These are phyloP conservation scores for Thecocarcelia acutangulata DNA, from an alignment of 2,888 invertebrate species.

Conservation along the genomic window DNA sequence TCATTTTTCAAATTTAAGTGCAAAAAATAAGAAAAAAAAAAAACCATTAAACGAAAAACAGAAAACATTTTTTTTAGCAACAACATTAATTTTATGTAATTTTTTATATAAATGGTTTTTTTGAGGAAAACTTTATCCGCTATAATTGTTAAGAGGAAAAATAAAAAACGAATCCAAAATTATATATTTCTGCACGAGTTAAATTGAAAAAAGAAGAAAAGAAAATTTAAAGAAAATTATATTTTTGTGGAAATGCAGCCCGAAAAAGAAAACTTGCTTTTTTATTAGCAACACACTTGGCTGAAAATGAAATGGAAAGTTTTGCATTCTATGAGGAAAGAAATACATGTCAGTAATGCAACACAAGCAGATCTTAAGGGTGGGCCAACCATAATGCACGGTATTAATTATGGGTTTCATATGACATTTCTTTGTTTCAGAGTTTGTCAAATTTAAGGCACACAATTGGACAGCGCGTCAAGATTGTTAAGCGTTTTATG, in stretches of 20 bases:
- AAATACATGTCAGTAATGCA: too few species aligned
- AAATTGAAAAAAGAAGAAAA: constrained; percentile 29
- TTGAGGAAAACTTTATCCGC: constrained; percentile 8
- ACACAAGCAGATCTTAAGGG: too few species aligned
- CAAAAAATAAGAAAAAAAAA: background rate
- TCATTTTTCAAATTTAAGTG: constrained; percentile 25
- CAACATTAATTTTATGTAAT: constrained; percentile 57
- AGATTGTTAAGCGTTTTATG: too few species aligned
- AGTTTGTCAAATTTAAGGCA: too few species aligned
- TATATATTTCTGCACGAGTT: constrained; percentile 51
- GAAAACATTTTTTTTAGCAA: constrained; percentile 25
- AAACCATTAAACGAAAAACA: constrained; percentile 10
- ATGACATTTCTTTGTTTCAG: too few species aligned
- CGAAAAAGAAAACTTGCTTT: constrained; percentile 3
- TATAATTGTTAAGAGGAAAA: background rate
- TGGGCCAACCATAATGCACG: too few species aligned
- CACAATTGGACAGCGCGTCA: too few species aligned
- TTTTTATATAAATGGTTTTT: constrained; percentile 20
- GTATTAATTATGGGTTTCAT: too few species aligned
- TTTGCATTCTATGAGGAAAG: background rate
- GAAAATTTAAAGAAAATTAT: constrained; percentile 21
- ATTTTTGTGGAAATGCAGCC: background rate
- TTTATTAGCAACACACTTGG: background rate
- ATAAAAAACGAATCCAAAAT: constrained; percentile 21
- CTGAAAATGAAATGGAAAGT: constrained; percentile 20